A percentile compares a stretch with the other conserved stretches of the same genome.
Evolutionary conservation across 1,140 invertebrate genomes (phyloP).

Genomic region (Bathynomus jamesi): DNA sequence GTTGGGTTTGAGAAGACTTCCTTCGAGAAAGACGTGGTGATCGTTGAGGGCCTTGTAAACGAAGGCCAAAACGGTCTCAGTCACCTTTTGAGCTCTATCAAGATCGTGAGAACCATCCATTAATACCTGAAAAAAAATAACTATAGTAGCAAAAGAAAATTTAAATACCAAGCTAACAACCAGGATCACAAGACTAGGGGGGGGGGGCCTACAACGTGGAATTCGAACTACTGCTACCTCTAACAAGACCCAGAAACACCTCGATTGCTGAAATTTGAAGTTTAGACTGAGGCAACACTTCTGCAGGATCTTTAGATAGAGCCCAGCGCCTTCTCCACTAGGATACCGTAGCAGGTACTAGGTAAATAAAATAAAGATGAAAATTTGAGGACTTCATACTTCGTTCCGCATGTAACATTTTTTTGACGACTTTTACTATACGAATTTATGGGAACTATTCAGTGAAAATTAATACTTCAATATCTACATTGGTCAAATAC

Average conservation of each 20-base stretch:
- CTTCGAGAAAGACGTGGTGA: slow-evolving; percentile 95
- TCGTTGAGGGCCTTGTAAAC: slow-evolving; percentile 94
- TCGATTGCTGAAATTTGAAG: neutral
- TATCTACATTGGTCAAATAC: neutral
- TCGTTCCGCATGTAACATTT: neutral
- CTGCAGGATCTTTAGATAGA: too few species aligned
- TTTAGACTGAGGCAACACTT: too few species aligned
- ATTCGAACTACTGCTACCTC: neutral
- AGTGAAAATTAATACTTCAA: neutral
- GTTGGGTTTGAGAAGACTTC: slow-evolving; percentile 95
- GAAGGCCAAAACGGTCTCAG: slow-evolving; percentile 90
- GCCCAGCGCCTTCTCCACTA: too few species aligned
- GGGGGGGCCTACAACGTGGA: too few species aligned
- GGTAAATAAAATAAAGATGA: too few species aligned
- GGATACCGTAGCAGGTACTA: too few species aligned
- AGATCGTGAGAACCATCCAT: slow-evolving; percentile 88
- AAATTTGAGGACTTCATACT: too few species aligned
- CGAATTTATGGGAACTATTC: neutral
- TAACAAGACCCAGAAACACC: neutral
- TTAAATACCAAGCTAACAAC: neutral
- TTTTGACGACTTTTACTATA: neutral
- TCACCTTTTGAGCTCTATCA: slow-evolving; percentile 84
- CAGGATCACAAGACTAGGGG: too few species aligned
- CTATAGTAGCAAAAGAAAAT: neutral
- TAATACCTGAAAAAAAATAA: slow-evolving; percentile 47